phyloP scores from a whole-genome alignment of 2,113 vertebrate genomes.

The Quiscalus mexicanus region DNA sequence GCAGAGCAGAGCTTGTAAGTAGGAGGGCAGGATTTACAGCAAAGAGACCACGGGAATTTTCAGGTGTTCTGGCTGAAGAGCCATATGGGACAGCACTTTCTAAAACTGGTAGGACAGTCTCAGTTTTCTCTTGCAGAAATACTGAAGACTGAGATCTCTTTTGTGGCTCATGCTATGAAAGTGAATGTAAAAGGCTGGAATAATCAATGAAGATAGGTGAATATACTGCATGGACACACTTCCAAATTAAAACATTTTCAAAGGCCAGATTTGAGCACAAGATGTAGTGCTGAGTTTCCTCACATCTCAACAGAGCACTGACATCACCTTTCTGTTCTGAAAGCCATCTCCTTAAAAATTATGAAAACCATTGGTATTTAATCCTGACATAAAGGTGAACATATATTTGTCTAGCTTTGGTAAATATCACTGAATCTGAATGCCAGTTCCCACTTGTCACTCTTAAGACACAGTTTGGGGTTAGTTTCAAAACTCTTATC shows the following conservation, averaged over 20 bases:
- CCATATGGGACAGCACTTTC: neutral
- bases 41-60: neutral
- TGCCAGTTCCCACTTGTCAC: neutral
- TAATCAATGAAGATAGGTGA: neutral
- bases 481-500: neutral
- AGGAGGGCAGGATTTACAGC: neutral
- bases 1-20: neutral
- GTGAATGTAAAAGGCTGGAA: neutral
- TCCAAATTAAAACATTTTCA: neutral
- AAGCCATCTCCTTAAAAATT: neutral
- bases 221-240: neutral
- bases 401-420: neutral
- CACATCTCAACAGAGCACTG: neutral
- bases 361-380: neutral
- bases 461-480: neutral
- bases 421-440: neutral
- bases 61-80: neutral
- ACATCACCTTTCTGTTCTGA: neutral
- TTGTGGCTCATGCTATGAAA: neutral
- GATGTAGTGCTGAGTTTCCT: neutral
- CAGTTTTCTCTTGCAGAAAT: conserved; percentile 26
- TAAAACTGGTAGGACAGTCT: neutral
- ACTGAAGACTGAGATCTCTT: conserved; percentile 19
- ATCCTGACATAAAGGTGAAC: neutral
- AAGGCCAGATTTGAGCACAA: neutral